A percentile compares a stretch with the other conserved stretches of the same genome.
These are phyloP conservation scores for Elegia similella DNA, from an alignment of 2,888 invertebrate species.

Conservation along the genomic window DNA sequence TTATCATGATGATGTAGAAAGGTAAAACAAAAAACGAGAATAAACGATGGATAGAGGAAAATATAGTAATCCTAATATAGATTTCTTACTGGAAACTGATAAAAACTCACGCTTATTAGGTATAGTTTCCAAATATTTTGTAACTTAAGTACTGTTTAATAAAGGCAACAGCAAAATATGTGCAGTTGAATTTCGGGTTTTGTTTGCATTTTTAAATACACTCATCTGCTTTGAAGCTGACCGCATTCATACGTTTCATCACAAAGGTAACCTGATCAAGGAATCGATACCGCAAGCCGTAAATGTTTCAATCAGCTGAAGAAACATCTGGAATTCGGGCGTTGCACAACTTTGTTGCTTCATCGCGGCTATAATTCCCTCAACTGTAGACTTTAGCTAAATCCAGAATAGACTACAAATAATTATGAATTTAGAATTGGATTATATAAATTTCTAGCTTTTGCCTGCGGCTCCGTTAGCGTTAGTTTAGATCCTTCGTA, in stretches of 20 bases:
- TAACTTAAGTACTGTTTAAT: no score
- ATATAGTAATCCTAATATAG: no score
- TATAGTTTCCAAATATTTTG: no score
- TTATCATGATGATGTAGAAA: no score
- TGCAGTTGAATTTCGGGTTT: background rate
- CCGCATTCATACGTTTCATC: background rate
- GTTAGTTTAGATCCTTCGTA: no score
- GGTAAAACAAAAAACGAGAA: no score
- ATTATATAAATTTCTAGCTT: background rate
- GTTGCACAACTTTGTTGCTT: conserved; percentile 24
- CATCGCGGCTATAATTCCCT: conserved; percentile 36
- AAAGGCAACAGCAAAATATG: no score
- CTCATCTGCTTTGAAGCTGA: background rate
- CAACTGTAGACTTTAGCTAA: conserved; percentile 36
- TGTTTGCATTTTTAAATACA: background rate
- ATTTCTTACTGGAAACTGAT: no score
- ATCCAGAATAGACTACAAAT: conserved; percentile 13
- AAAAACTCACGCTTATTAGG: no score
- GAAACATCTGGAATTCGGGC: conserved; percentile 15
- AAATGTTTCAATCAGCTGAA: conserved; percentile 21
- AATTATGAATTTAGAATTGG: background rate
- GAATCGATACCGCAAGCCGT: conserved; percentile 22
- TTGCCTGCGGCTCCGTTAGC: no score
- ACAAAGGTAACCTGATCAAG: conserved; percentile 16
- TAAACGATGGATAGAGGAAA: no score